phyloP scores from a whole-genome alignment of 2,888 invertebrate genomes.

The Ophion ventricosus region DNA sequence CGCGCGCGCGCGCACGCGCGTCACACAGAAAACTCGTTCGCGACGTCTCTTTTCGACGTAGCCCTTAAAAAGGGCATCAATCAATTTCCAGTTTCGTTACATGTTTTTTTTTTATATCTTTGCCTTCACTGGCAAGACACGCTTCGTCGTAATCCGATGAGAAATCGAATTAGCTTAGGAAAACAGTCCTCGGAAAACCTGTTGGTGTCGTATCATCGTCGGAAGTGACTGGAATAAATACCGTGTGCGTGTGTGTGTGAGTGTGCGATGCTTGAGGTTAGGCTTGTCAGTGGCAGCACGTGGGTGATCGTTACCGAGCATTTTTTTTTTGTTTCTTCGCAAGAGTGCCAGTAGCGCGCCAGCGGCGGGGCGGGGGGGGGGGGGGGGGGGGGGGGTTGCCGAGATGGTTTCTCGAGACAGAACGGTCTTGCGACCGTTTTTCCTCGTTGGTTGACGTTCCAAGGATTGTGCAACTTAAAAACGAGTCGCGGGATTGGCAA shows the following conservation, averaged over 20 bases:
- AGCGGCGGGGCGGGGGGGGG: background rate
- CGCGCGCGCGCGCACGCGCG: too few species aligned
- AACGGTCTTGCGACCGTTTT: slow-evolving; percentile 53
- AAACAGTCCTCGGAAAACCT: slow-evolving; percentile 12
- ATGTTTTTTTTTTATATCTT: background rate
- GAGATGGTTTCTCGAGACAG: background rate
- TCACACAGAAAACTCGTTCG: background rate
- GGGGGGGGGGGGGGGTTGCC: background rate
- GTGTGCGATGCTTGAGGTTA: slow-evolving; percentile 32
- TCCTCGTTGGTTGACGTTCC: slow-evolving; percentile 39
- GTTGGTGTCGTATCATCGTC: slow-evolving; percentile 23
- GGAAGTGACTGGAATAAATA: slow-evolving; percentile 31
- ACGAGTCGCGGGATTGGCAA: slow-evolving; percentile 77
- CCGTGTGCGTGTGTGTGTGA: background rate
- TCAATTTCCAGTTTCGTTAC: background rate
- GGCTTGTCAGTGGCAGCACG: slow-evolving; percentile 40
- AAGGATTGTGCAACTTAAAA: slow-evolving; percentile 76
- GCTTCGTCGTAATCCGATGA: background rate
- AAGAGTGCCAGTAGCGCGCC: background rate
- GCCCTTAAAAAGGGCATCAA: background rate
- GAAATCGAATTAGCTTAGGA: slow-evolving; percentile 17
- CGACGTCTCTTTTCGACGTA: background rate
- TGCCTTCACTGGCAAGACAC: background rate
- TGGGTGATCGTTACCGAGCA: slow-evolving; percentile 46
- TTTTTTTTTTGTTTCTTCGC: background rate